A percentile compares a stretch with the other conserved stretches of the same genome.
Conservation (phyloP, 2,888 invertebrate species). For the Campoletis raptor region DNA sequence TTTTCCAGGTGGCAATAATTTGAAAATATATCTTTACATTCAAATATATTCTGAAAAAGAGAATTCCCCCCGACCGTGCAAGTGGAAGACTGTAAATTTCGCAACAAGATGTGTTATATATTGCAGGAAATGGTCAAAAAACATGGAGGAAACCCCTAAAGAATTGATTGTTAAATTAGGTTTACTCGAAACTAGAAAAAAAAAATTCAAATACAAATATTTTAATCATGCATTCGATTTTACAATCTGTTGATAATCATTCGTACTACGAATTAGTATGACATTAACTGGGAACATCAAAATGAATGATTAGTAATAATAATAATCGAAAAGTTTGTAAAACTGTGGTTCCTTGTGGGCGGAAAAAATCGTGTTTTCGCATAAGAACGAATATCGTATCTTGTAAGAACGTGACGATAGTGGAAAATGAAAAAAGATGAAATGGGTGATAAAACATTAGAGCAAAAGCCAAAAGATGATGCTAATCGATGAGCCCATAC, state of each 20-base stretch:
- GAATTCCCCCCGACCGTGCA: background rate
- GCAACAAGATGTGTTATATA: background rate
- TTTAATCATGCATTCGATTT: background rate
- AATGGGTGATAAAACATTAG: conserved; percentile 16
- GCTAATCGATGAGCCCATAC: conserved; percentile 76
- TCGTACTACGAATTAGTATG: background rate
- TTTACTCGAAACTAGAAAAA: background rate
- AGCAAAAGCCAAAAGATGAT: conserved; percentile 71
- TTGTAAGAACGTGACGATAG: background rate
- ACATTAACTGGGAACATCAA: background rate
- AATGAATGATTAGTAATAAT: background rate
- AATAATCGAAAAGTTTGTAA: background rate
- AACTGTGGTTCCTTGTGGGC: background rate
- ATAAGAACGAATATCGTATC: background rate
- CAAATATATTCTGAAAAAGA: background rate
- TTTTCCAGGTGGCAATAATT: no score
- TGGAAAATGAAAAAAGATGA: background rate
- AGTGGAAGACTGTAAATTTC: background rate
- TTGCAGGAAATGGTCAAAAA: background rate
- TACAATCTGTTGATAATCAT: background rate
- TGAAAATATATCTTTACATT: background rate
- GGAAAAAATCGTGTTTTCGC: background rate
- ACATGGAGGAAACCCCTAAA: background rate
- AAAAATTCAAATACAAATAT: background rate
- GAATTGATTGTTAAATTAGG: background rate